Conservation (phyloP, 2,888 invertebrate genomes). For the Tillus elongatus region DNA sequence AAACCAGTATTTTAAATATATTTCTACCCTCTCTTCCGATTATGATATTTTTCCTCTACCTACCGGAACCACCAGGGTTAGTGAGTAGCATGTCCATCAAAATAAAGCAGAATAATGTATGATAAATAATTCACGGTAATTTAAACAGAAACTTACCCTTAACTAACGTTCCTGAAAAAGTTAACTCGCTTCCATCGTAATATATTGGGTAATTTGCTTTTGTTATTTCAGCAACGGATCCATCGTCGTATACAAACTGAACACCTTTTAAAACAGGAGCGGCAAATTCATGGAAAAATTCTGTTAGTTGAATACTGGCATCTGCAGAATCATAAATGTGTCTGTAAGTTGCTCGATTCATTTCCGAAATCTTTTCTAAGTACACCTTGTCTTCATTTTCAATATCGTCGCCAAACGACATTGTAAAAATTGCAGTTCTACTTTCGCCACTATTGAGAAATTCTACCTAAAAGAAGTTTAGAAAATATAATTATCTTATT, state of each 20-base stretch:
- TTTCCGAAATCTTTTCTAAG: constrained; percentile 51
- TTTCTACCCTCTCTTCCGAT: no score
- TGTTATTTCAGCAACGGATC: not conserved
- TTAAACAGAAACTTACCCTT: no score
- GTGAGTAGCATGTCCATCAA: no score
- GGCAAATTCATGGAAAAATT: constrained; percentile 50
- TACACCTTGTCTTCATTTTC: constrained; percentile 56
- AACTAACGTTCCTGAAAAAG: no score
- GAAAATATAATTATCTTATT: no score
- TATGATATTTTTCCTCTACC: no score
- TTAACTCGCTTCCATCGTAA: not conserved
- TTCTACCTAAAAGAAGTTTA: no score
- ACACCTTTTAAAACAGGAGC: not conserved
- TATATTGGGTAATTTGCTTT: not conserved
- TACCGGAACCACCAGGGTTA: no score
- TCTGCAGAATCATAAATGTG: constrained; percentile 59
- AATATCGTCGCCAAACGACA: constrained; percentile 58
- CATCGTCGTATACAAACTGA: not conserved
- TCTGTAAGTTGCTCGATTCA: constrained; percentile 54
- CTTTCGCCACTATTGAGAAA: constrained; percentile 40
- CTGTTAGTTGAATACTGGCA: constrained; percentile 52
- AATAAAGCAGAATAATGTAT: no score
- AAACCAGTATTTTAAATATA: no score
- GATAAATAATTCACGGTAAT: no score
- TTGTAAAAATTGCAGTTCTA: constrained; percentile 46